Base-by-base conservation (phyloP, 2,888 invertebrate genomes). In the Troides oblongomaculatus region DNA sequence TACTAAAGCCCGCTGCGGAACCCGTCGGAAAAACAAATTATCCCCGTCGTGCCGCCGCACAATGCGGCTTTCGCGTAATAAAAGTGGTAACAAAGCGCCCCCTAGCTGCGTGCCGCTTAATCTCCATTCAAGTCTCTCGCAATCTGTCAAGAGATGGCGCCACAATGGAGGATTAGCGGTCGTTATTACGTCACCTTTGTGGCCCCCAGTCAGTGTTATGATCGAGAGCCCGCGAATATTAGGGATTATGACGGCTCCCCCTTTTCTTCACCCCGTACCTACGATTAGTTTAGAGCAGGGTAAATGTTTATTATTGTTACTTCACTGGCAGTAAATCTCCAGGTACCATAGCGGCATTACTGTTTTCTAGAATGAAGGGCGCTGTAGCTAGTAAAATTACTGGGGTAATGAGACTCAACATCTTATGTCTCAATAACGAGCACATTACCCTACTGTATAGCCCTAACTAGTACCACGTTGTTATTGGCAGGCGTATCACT, bases 101-200 rank as follows among this genome's bases (percentile, higher is more conserved):
- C 87, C 87, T 83, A 75, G 81, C 81, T 82, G 78, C 77, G 71
- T 72, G 71, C 72, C 71, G 72, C 74, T 84, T 87, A 89, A 90
- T 87, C 89, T 88, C 89, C 76, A 89, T 89, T 90, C 84, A 88
- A 81, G 81, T 84, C 79, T 84, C 74, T 77, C 83, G 85, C 88
- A 89, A 91, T 91, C 90, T 83, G 91, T 90, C 91, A 91, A 90
- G 83, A 92, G 92, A 88, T 92, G 92, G 87, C 89, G 89, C 87
- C 79, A 92, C 92, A 92, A 92, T 92, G 73, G 83, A 81, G 91
- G 90, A 91, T 92, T 90, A 92, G 88, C 86, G 82, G 82, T 78
- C 79, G 89, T 87, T 92, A 92, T 92, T 92, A 91, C 90, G 82
- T 79, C 90, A 90, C 89, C 88, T 90, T 91, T 90, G 90, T 90